A percentile compares a stretch with the other conserved stretches of the same genome.
phyloP scores from a whole-genome alignment of 2,797 vertebrate genomes.

The Ctenopoma multispine region DNA sequence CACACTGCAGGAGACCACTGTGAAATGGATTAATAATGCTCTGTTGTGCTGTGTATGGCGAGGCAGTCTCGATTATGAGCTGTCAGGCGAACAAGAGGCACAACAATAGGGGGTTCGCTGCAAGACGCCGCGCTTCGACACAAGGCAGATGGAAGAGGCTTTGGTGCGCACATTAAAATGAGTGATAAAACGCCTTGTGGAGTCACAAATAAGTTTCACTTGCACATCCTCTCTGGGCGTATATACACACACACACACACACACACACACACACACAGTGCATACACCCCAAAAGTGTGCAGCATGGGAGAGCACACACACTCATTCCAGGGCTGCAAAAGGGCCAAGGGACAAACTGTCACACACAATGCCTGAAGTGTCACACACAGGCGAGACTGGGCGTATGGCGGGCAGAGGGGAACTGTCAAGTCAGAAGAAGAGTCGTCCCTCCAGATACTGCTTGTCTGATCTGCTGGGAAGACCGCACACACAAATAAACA shows the following conservation, averaged over 20 bases:
- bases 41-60: slow-evolving; percentile 39
- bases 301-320: background rate
- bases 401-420: slow-evolving; percentile 60
- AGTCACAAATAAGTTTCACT: slow-evolving; percentile 35
- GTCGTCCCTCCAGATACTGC: slow-evolving; percentile 65
- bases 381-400: slow-evolving; percentile 64
- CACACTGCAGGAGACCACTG: slow-evolving; percentile 57
- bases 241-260: background rate
- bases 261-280: background rate
- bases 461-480: slow-evolving; percentile 54
- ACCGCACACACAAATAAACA: background rate
- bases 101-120: slow-evolving; percentile 49
- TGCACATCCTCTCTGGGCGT: background rate
- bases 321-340: slow-evolving; percentile 28
- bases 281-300: background rate
- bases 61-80: slow-evolving; percentile 66
- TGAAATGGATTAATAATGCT: slow-evolving; percentile 77
- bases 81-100: slow-evolving; percentile 62
- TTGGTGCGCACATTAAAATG: slow-evolving; percentile 42
- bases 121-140: slow-evolving; percentile 36
- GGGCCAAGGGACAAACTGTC: slow-evolving; percentile 70
- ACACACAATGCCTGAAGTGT: slow-evolving; percentile 68
- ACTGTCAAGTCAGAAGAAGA: slow-evolving; percentile 65
- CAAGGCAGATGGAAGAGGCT: slow-evolving; percentile 26
- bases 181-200: slow-evolving; percentile 43